Evolutionary conservation across 2,888 invertebrate species (phyloP).

Genomic region (Gymnosoma rotundatum): DNA sequence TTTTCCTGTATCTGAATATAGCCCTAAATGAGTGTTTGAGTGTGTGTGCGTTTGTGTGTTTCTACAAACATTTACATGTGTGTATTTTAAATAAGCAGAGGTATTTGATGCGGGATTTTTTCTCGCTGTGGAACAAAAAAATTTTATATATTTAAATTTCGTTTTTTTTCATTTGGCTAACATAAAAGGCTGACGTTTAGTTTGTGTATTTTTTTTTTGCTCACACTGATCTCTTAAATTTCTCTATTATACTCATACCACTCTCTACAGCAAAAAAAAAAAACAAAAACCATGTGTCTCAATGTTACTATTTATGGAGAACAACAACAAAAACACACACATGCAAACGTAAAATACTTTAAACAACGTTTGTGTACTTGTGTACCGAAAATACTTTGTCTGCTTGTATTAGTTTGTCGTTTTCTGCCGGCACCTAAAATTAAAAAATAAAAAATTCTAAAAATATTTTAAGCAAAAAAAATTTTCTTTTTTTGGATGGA

Average conservation of each 20-base stretch:
- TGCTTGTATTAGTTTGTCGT: conserved; percentile 30
- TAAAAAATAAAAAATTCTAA: conserved; percentile 65
- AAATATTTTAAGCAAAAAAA: conserved; percentile 54
- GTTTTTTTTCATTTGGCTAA: conserved; percentile 30
- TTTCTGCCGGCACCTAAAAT: conserved; percentile 66
- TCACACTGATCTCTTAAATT: conserved; percentile 45
- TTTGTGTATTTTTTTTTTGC: conserved; percentile 20
- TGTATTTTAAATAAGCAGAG: conserved; percentile 35
- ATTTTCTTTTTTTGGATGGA: conserved; percentile 5
- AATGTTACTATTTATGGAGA: conserved; percentile 79
- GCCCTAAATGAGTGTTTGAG: not conserved
- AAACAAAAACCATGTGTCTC: conserved; percentile 18
- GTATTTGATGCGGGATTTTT: conserved; percentile 50
- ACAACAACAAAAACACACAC: conserved; percentile 48
- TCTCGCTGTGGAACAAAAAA: conserved; percentile 36
- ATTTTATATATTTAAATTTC: conserved; percentile 25
- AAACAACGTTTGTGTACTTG: conserved; percentile 14
- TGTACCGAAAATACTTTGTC: conserved; percentile 21
- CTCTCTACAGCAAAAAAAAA: not conserved
- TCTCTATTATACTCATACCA: conserved; percentile 13
- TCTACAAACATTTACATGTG: not conserved
- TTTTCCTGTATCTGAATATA: conserved; percentile 8
- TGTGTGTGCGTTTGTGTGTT: not conserved
- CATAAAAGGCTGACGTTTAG: conserved; percentile 51
- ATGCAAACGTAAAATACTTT: not conserved